Conservation (phyloP, 1,140 invertebrate species). For the Potamilus streckersoni region DNA sequence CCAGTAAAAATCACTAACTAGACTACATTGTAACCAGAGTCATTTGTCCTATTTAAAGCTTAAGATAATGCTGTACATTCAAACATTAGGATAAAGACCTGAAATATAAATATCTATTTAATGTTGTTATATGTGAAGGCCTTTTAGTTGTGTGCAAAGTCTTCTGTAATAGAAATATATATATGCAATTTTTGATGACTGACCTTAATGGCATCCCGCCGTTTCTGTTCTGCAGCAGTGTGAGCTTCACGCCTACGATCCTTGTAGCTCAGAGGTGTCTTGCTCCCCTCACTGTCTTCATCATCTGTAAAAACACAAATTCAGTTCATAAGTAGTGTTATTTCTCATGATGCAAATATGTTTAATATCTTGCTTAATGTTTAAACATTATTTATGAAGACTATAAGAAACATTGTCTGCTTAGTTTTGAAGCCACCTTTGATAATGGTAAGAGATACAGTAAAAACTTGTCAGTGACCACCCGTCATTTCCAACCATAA, state of each 20-base stretch:
- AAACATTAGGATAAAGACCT: background rate
- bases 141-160: background rate
- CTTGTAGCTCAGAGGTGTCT: slow-evolving; percentile 85
- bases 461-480: too few species aligned
- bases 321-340: background rate
- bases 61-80: background rate
- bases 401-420: background rate
- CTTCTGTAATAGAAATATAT: background rate
- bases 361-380: background rate
- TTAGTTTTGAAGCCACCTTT: too few species aligned
- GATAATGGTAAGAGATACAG: too few species aligned
- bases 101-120: background rate
- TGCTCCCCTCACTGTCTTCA: slow-evolving; percentile 86
- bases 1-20: background rate
- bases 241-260: slow-evolving; percentile 94
- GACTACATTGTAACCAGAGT: background rate
- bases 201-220: slow-evolving; percentile 93
- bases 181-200: background rate
- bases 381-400: background rate
- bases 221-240: slow-evolving; percentile 97
- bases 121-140: background rate
- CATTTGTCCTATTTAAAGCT: background rate
- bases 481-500: too few species aligned
- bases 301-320: slow-evolving; percentile 75
- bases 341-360: background rate